Evolutionary conservation across 2,888 invertebrate species (phyloP), one percentile per base, ranked within the genome.

Genomic region (Morpho achilles): DNA sequence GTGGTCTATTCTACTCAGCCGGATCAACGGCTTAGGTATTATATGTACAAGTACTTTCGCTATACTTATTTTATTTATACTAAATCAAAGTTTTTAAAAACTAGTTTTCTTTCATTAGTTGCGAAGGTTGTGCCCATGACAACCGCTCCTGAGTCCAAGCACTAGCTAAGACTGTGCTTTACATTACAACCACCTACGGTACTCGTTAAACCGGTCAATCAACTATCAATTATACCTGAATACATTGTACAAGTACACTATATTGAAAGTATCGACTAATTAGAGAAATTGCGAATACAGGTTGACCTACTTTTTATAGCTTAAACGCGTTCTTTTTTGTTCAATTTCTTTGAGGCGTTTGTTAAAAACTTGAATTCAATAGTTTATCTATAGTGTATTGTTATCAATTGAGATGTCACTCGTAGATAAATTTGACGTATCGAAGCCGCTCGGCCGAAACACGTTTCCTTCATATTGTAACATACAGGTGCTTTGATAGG

Each of bases 371-470:
- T 23, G 8, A 10, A 51, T 40, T 58, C 49, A 52, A 22, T 16
- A 52, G 22, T 16, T 58, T 53, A 53, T 53, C 53, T 52, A 32
- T 23, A 32, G 51, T 60, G 47, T 60, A 53, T 48, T 53, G n/a
- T 47, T 64, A 64, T 64, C 58, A 50, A 43, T 45, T 46, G 44
- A 57, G 51, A 61, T 60, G 58, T 53, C 60, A 53, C 56, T 62
- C 57, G 44, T 42, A 60, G 66, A 67, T 67, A 62, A 65, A 56
- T 60, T 50, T 67, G 68, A 68, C 61, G 59, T 62, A 64, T 67
- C 60, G 62, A 59, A 59, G 62, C 54, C 58, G 48, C 48, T 53
- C 53, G 44, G 53, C 40, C 46, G 53, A 42, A 54, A 43, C 52
- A 16, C 40, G 16, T 61, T 43, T 49, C n/a, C 48, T 51, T 55